Evolutionary conservation across 2,113 vertebrate genomes (phyloP).

Genomic region (Myxocyprinus asiaticus): DNA sequence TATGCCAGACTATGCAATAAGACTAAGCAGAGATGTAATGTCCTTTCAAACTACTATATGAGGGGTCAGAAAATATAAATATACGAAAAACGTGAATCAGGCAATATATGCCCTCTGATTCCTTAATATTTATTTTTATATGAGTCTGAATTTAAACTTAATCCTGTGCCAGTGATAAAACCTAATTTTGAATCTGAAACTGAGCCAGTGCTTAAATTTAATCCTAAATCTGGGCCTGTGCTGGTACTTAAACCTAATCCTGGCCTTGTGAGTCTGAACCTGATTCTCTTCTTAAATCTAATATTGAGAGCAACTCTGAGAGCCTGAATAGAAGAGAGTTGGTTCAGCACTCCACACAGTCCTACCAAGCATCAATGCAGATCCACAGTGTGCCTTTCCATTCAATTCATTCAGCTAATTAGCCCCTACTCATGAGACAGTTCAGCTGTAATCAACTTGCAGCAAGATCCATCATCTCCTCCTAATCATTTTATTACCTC

Average conservation of each 20-base stretch:
- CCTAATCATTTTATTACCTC: constrained; percentile 62
- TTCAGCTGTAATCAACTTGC: constrained; percentile 63
- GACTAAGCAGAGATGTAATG: too few species aligned
- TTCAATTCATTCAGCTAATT: constrained; percentile 62
- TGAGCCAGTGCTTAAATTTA: background rate
- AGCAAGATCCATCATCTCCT: constrained; percentile 59
- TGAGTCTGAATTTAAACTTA: background rate
- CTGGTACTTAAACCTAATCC: background rate
- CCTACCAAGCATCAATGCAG: constrained; percentile 27
- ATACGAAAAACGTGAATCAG: too few species aligned
- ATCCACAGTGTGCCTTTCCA: constrained; percentile 45
- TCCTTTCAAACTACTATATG: background rate
- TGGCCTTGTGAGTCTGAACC: constrained; percentile 5
- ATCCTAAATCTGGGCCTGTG: constrained; percentile 1
- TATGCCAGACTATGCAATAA: too few species aligned
- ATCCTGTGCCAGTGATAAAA: background rate
- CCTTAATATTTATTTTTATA: background rate
- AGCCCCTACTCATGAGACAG: constrained; percentile 61
- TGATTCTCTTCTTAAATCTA: background rate
- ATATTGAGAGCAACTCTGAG: background rate
- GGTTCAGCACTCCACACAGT: constrained; percentile 45
- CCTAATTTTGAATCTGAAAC: background rate
- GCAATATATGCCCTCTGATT: background rate
- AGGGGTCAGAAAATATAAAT: background rate
- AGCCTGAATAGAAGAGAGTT: constrained; percentile 1